A percentile compares a stretch with the other conserved stretches of the same genome.
Evolutionary conservation across 2,797 vertebrate genomes (phyloP).

Genomic region (Tragopan temminckii): DNA sequence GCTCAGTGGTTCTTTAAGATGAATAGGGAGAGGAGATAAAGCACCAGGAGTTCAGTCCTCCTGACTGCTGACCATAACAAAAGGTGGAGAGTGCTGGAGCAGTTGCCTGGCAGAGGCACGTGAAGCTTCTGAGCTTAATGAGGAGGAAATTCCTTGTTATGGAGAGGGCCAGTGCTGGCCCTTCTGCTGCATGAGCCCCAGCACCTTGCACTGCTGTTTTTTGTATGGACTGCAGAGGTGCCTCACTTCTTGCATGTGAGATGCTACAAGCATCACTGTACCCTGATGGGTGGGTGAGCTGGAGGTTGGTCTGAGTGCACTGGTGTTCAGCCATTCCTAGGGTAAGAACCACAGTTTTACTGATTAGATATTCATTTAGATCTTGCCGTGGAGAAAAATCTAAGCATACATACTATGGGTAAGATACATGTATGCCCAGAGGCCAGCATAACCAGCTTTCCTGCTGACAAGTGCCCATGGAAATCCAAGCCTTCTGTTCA

Average conservation of each 20-base stretch:
- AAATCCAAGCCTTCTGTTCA: neutral
- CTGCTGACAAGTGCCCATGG: neutral
- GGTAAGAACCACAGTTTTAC: neutral
- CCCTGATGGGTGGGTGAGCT: rapidly evolving
- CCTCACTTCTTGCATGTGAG: neutral
- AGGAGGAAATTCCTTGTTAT: neutral
- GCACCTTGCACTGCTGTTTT: rapidly evolving
- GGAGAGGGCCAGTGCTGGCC: neutral
- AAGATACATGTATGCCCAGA: neutral
- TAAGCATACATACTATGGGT: neutral
- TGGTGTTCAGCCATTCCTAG: neutral
- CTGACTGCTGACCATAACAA: neutral
- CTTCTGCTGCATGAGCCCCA: neutral
- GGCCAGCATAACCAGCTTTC: neutral
- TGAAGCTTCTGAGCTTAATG: neutral
- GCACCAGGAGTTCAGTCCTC: neutral
- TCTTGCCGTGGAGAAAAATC: neutral
- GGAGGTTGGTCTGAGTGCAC: rapidly evolving
- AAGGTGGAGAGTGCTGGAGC: neutral
- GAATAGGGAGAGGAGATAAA: neutral
- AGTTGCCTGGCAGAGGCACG: too few species aligned
- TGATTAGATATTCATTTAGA: neutral
- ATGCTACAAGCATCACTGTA: rapidly evolving
- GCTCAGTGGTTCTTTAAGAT: neutral
- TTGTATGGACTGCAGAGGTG: rapidly evolving